A percentile compares a stretch with the other conserved stretches of the same genome.
Conservation (phyloP, 2,888 invertebrate species). For the Drosophila anomelani region DNA sequence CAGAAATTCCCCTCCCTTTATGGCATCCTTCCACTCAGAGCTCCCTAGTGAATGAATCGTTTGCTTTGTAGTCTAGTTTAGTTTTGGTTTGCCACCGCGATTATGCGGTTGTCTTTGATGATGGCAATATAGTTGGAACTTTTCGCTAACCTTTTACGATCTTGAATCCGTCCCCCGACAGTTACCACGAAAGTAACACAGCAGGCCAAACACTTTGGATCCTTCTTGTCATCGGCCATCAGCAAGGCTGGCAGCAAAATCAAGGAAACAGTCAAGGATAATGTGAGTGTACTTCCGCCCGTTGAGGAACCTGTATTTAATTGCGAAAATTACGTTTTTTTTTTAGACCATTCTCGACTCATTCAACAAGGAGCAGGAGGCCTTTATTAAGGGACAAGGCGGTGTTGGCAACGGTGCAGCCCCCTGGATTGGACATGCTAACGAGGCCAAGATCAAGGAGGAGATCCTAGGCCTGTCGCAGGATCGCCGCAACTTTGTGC, state of each 20-base stretch:
- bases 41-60: constrained; percentile 22
- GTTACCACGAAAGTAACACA: constrained; percentile 95
- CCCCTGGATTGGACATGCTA: constrained; percentile 98
- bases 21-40: not conserved
- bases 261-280: constrained; percentile 98
- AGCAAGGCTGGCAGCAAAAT: constrained; percentile 98
- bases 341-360: constrained; percentile 96
- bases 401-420: constrained; percentile 89
- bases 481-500: constrained; percentile 98
- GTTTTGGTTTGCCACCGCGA: constrained; percentile 48
- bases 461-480: constrained; percentile 97
- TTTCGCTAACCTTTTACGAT: constrained; percentile 29
- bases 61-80: constrained; percentile 64
- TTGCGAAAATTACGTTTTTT: not conserved
- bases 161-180: constrained; percentile 77
- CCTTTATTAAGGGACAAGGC: constrained; percentile 95
- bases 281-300: constrained; percentile 88
- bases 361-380: constrained; percentile 98
- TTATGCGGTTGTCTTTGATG: constrained; percentile 21
- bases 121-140: not conserved
- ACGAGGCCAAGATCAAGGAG: constrained; percentile 96
- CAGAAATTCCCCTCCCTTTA: not conserved
- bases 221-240: constrained; percentile 96
- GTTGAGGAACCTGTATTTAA: not conserved
- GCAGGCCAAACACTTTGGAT: constrained; percentile 95